These are phyloP conservation scores for Melipona beecheii DNA, from an alignment of 2,888 invertebrate genomes.

Conservation along the genomic window DNA sequence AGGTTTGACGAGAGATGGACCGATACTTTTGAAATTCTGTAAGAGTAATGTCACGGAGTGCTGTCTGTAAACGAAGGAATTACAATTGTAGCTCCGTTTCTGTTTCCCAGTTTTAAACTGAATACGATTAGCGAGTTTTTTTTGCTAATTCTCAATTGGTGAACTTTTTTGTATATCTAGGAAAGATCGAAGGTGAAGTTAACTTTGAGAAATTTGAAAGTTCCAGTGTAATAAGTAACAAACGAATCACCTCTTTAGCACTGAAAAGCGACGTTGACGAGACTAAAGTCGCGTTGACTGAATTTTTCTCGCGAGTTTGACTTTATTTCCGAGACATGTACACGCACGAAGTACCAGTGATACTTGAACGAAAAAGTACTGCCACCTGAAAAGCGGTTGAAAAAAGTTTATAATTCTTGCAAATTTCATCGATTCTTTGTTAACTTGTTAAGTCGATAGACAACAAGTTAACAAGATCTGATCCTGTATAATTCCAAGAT, in stretches of 20 bases:
- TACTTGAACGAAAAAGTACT: slow-evolving; percentile 39
- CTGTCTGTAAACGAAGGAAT: no score
- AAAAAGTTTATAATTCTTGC: not conserved
- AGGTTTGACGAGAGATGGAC: not conserved
- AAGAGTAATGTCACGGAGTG: no score
- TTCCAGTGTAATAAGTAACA: not conserved
- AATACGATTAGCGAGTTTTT: no score
- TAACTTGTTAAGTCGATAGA: no score
- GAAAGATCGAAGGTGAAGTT: no score
- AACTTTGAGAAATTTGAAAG: no score
- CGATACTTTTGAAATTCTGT: not conserved
- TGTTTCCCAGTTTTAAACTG: no score
- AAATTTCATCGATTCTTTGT: not conserved
- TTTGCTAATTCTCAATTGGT: no score
- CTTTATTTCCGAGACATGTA: slow-evolving; percentile 24
- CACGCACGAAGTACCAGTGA: slow-evolving; percentile 38
- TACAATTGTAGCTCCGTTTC: no score
- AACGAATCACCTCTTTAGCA: slow-evolving; percentile 62
- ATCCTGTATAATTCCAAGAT: no score
- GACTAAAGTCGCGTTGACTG: slow-evolving; percentile 43
- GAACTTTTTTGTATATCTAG: no score
- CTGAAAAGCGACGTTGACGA: slow-evolving; percentile 50
- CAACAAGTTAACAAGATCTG: no score
- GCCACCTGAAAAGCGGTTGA: slow-evolving; percentile 15
- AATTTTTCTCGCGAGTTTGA: slow-evolving; percentile 39